Evolutionary conservation across 1,140 invertebrate genomes (phyloP).

Genomic region (Lordiphosa clarofinis): DNA sequence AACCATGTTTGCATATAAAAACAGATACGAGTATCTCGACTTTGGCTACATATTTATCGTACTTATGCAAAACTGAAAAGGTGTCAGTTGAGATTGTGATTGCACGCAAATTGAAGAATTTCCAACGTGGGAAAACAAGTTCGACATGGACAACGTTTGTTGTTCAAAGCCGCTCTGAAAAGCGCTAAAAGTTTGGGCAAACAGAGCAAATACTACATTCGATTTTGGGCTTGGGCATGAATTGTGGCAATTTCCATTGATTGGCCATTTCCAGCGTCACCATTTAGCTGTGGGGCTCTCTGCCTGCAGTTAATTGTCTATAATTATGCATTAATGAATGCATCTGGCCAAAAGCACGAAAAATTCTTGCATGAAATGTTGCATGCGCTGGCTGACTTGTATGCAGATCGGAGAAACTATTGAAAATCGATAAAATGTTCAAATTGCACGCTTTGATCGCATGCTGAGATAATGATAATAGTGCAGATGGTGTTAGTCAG

Average conservation of each 20-base stretch:
- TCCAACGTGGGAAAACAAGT: conserved; percentile 75
- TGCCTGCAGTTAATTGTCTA: conserved; percentile 64
- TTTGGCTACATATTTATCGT: too few species aligned
- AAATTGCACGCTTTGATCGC: conserved; percentile 72
- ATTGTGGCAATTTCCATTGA: conserved; percentile 58
- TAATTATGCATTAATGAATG: conserved; percentile 76
- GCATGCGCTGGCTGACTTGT: conserved; percentile 37
- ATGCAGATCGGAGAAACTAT: conserved; percentile 54
- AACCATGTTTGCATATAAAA: too few species aligned
- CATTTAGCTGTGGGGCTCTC: conserved; percentile 31
- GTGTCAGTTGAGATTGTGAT: conserved; percentile 72
- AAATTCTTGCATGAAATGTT: conserved; percentile 73
- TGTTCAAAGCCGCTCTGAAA: conserved; percentile 34
- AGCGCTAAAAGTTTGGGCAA: conserved; percentile 70
- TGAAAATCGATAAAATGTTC: conserved; percentile 71
- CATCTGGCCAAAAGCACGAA: conserved; percentile 72
- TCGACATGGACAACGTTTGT: conserved; percentile 28
- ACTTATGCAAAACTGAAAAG: conserved; percentile 38
- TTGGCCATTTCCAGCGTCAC: conserved; percentile 63
- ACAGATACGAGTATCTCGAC: too few species aligned
- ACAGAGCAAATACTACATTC: conserved; percentile 32
- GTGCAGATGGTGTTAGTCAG: conserved; percentile 45
- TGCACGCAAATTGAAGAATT: conserved; percentile 75
- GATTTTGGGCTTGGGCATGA: conserved; percentile 34
- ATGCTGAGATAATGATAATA: conserved; percentile 61